Evolutionary conservation across 1,140 invertebrate genomes (phyloP), one percentile per base, ranked within the genome.

Genomic region (Cecropterus lyciades): DNA sequence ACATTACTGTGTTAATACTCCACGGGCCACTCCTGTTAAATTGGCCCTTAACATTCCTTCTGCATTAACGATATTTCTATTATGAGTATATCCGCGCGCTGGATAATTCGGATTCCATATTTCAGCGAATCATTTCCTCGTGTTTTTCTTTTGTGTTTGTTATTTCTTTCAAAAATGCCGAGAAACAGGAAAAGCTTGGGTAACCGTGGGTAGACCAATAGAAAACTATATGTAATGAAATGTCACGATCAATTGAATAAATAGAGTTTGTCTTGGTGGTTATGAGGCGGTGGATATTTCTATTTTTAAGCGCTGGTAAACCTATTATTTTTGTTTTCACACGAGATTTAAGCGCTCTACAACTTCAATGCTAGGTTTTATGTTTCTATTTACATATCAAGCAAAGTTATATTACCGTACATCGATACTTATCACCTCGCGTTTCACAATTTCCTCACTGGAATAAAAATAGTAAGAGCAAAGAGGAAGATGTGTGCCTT

Each of bases 11-110:
- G 14, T 60, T 59, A 48, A 59, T 60, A 48, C 45, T 30, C 55
- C 13, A 9, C 43, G 1, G 37, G n/a, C 37, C 53, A 56, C 40
- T 56, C 53, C 11, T 17, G 37, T 43, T 43, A 60, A 60, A 60
- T 59, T 60, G 43, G 57, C 15, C 9, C 57, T 48, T 17, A 60
- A 60, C 57, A 60, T 60, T 60, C 27, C 15, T 33, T 37, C 43
- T 53, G 57, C 45, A 60, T 60, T 60, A 49, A 46, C 13, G 40
- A 16, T 20, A 55, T 55, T 55, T 55, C 52, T 40, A 24, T 55
- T 40, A 55, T 16, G 10, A 55, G 8, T 53, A 53, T n/a, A 40
- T 40, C 17, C 30, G 14, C 16, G 33, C 15, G 33, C 15, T 53
- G 51, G 14, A 53, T 16, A 11, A 40, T 16, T 55, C 14, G 52